Evolutionary conservation across 2,113 vertebrate genomes (phyloP).

Genomic region (Cyprinodon tularosa): DNA sequence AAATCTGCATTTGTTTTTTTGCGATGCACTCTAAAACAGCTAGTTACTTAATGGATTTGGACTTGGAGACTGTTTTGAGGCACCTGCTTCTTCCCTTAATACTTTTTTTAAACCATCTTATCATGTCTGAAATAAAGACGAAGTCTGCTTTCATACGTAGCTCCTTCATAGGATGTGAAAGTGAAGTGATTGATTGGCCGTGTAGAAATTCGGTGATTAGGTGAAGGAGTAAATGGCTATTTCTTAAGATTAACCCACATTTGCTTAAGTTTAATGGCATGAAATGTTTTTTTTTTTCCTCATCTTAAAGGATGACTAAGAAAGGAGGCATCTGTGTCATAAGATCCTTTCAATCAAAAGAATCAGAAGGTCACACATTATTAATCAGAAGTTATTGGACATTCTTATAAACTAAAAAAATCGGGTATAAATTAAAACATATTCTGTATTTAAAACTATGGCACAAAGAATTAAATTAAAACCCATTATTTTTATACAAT

Average conservation of each 20-base stretch:
- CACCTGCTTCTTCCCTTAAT: too few relatives aligned
- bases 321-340: neutral
- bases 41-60: neutral
- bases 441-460: neutral
- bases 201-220: too few relatives aligned
- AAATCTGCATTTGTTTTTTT: neutral
- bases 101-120: too few relatives aligned
- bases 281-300: neutral
- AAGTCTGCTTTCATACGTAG: too few relatives aligned
- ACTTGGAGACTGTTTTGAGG: too few relatives aligned
- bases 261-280: neutral
- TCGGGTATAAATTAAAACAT: neutral
- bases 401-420: neutral
- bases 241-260: neutral
- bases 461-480: too few relatives aligned
- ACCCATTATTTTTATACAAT: neutral
- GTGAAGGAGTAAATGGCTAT: too few relatives aligned
- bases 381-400: neutral
- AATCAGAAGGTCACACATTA: neutral
- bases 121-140: too few relatives aligned
- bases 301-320: neutral
- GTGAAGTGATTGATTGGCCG: too few relatives aligned
- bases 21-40: neutral
- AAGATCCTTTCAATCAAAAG: neutral
- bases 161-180: too few relatives aligned